Conservation (phyloP, 1,140 invertebrate genomes). For the Hyles euphorbiae region DNA sequence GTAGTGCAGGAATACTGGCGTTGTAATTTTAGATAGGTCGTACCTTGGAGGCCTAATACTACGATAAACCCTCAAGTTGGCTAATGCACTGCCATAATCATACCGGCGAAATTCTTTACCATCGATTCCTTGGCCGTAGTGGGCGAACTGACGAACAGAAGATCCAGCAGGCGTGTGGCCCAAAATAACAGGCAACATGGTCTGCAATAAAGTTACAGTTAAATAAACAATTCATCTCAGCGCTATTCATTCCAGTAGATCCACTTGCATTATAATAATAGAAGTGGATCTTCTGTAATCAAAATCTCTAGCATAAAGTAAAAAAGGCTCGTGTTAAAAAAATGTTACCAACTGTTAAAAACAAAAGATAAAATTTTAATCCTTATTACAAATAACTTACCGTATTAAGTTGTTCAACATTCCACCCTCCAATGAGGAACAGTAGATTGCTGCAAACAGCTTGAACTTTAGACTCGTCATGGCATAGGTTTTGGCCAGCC, state of each 20-base stretch:
- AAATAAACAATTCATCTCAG: too few relatives aligned
- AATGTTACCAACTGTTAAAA: too few relatives aligned
- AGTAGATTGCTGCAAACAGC: constrained; percentile 77
- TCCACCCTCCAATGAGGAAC: constrained; percentile 77
- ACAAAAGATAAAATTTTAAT: too few relatives aligned
- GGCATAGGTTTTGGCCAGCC: constrained; percentile 73
- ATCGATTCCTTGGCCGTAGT: constrained; percentile 83
- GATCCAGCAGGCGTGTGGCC: constrained; percentile 90
- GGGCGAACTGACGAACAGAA: constrained; percentile 85
- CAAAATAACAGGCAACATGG: constrained; percentile 83
- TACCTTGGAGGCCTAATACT: constrained; percentile 77
- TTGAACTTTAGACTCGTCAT: constrained; percentile 61
- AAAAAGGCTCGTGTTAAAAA: too few relatives aligned
- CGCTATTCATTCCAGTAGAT: too few relatives aligned
- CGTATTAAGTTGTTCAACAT: constrained; percentile 73
- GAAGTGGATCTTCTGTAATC: too few relatives aligned
- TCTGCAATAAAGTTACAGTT: constrained; percentile 63
- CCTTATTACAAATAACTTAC: constrained; percentile 29
- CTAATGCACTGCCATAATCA: constrained; percentile 77
- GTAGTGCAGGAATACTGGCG: constrained; percentile 83
- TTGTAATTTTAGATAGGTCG: constrained; percentile 75
- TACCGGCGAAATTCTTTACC: constrained; percentile 79
- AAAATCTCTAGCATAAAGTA: too few relatives aligned
- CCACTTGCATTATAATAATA: too few relatives aligned
- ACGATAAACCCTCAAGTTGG: constrained; percentile 76